Evolutionary conservation across 2,888 invertebrate species (phyloP), one percentile per base, ranked within the genome.

Genomic region (Cantharis flavilabris): DNA sequence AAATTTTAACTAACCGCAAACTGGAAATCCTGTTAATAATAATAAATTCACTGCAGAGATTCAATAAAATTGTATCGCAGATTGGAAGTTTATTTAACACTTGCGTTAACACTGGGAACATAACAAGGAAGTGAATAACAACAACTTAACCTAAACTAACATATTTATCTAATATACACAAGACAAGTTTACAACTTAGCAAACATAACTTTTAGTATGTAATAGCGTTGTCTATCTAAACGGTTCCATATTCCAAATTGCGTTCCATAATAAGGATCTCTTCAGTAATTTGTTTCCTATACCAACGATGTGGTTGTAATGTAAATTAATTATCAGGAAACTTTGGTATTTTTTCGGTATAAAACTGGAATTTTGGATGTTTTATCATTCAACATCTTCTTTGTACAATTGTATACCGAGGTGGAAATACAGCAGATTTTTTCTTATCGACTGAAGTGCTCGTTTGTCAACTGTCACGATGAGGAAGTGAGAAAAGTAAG

Each of bases 381-480:
- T 76, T 72, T 76, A 70, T 72, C 76, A 72, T 65, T 26, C 71
- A 69, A 26, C 62, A 62, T 73, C 64, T 73, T 73, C 69, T 74
- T 77, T 49, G n/a, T 49, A 67, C 20, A 67, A 67, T 71, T 74
- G 69, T 71, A 67, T 49, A 30, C 71, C 16, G 65, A 70, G 71
- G 69, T 73, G 69, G 74, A 26, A 67, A 62, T 69, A 71, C 65
- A 75, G 69, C 73, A 73, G 72, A 65, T 77, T 77, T 75, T 76
- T 70, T 69, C 67, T 77, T 77, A 77, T 72, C 71, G 75, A 69
- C 72, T 73, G 76, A 80, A 74, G 77, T 78, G 76, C 76, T 80
- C 80, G 75, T 80, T 78, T 80, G 76, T 80, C 80, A 80, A 78
- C 78, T 78, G 78, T 80, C 80, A 76, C 80, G 73, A 65, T 72